These are phyloP conservation scores for Ashinkailepas kermadecensis DNA, from an alignment of 2,888 invertebrate species.

Conservation along the genomic window DNA sequence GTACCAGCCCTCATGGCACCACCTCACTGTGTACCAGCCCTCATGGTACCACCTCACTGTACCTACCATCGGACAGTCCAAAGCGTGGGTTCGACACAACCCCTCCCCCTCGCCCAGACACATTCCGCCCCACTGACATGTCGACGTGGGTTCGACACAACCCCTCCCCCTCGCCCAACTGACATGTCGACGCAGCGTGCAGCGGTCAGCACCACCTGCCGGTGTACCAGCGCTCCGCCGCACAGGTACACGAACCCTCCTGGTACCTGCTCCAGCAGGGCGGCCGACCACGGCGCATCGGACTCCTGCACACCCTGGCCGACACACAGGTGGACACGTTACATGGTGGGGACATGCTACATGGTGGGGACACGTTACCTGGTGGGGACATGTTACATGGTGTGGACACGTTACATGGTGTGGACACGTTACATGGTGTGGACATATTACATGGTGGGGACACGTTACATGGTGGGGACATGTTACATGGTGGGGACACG, in stretches of 20 bases:
- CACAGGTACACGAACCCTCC: background rate
- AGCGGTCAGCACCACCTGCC: background rate
- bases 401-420: too few species aligned
- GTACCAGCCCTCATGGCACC: too few species aligned
- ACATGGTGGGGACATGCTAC: too few species aligned
- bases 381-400: too few species aligned
- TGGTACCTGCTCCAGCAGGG: background rate
- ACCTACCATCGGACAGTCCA: too few species aligned
- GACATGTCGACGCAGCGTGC: background rate
- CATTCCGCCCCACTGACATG: background rate
- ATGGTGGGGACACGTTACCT: too few species aligned
- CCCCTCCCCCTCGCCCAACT: background rate
- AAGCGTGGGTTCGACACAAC: background rate
- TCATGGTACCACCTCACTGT: too few species aligned
- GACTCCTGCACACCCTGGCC: background rate
- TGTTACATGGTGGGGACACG: too few species aligned
- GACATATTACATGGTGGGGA: too few species aligned
- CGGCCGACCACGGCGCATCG: background rate
- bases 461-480: too few species aligned
- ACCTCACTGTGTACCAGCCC: too few species aligned
- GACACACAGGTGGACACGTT: background rate
- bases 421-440: too few species aligned
- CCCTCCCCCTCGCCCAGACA: background rate
- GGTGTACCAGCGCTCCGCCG: background rate
- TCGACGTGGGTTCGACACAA: background rate